Evolutionary conservation across 30 jellyfish, hydroid and myxozoan genomes (phyloP).

Genomic region (Turritopsis dohrnii): DNA sequence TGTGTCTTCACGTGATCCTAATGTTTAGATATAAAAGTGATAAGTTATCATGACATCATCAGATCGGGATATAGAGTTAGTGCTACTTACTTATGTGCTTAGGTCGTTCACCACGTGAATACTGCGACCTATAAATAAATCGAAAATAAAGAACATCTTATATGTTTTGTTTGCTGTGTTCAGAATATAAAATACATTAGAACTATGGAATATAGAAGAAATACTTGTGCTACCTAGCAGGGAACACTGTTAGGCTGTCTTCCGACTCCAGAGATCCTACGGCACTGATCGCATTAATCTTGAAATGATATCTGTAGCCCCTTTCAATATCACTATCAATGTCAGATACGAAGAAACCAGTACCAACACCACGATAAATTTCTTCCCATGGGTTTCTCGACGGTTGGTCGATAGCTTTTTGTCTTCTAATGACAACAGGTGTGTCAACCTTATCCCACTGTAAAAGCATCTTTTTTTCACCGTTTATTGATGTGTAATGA

Average conservation of each 20-base stretch:
- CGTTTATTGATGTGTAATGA: background rate
- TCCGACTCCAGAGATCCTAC: background rate
- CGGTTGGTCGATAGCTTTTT: background rate
- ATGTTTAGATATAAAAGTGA: too few relatives aligned
- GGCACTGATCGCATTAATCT: background rate
- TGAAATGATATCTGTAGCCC: background rate
- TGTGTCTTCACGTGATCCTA: background rate
- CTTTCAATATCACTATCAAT: background rate
- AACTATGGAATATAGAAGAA: too few relatives aligned
- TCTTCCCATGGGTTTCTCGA: too few relatives aligned
- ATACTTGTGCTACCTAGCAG: background rate
- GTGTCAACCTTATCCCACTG: background rate
- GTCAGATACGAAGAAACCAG: too few relatives aligned
- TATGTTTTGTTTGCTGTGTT: too few relatives aligned
- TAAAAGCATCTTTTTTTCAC: background rate
- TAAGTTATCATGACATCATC: too few relatives aligned
- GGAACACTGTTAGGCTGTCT: background rate
- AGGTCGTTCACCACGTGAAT: too few relatives aligned
- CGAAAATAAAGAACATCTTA: too few relatives aligned
- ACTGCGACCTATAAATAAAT: too few relatives aligned
- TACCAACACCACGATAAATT: background rate
- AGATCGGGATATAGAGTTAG: too few relatives aligned
- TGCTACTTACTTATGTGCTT: too few relatives aligned
- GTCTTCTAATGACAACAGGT: background rate
- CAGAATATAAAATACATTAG: too few relatives aligned